These are phyloP conservation scores for Psilanteris sp. DNA, from an alignment of 1,140 invertebrate species.

Conservation along the genomic window DNA sequence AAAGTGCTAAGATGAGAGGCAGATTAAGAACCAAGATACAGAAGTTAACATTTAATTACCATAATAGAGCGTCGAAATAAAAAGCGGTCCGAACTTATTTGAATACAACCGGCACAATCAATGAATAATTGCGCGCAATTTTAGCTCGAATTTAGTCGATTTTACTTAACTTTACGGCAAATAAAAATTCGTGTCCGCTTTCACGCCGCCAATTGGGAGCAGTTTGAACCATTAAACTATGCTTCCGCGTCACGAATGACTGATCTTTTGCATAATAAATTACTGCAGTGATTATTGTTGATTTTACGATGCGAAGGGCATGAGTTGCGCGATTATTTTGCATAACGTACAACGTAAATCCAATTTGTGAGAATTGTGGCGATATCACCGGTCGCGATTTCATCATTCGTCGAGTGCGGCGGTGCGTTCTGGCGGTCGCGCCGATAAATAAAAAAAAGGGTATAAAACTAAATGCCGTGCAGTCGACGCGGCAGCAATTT, in stretches of 20 bases:
- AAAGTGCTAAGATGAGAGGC: no score
- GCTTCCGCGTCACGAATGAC: constrained; percentile 14
- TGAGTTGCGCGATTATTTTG: constrained; percentile 46
- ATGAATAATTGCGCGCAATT: no score
- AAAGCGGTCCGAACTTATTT: no score
- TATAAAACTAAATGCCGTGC: constrained; percentile 63
- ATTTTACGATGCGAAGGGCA: constrained; percentile 46
- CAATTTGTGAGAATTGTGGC: constrained; percentile 59
- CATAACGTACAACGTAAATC: constrained; percentile 63
- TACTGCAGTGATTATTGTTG: constrained; percentile 46
- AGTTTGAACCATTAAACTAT: constrained; percentile 11
- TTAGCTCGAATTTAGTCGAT: no score
- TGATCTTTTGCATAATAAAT: constrained; percentile 28
- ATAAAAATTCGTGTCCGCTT: constrained; percentile 2
- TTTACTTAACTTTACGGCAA: not conserved
- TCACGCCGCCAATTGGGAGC: not conserved
- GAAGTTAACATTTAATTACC: no score
- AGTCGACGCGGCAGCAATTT: constrained; percentile 54
- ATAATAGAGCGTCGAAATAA: no score
- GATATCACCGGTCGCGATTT: constrained; percentile 64
- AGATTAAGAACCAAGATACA: no score
- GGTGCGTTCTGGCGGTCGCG: constrained; percentile 52
- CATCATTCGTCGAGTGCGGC: constrained; percentile 63
- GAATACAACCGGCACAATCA: no score
- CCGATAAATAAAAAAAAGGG: constrained; percentile 64